Evolutionary conservation across 2,797 vertebrate species (phyloP).

Genomic region (Catostomus latipinnis): DNA sequence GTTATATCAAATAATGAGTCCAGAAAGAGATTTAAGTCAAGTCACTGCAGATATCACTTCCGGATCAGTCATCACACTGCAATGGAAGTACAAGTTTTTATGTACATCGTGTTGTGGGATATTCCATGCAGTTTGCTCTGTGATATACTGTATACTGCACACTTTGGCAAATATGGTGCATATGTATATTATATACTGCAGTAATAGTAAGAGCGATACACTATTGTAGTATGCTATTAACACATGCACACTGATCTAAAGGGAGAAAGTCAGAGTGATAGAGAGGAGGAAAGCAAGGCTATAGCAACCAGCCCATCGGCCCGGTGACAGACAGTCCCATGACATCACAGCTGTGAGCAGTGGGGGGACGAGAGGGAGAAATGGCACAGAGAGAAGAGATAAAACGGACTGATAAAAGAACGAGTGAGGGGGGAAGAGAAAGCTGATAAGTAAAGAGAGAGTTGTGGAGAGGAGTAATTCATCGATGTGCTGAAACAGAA

Average conservation of each 20-base stretch:
- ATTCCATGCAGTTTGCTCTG: no score
- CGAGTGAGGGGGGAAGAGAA: constrained; percentile 49
- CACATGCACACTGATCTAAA: constrained; percentile 25
- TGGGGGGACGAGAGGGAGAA: constrained; percentile 68
- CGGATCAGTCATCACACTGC: no score
- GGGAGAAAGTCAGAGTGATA: constrained; percentile 30
- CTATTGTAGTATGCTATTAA: no score
- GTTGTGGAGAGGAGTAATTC: constrained; percentile 59
- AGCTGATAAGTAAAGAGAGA: constrained; percentile 55
- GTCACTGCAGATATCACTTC: no score
- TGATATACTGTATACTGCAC: no score
- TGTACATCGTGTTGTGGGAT: no score
- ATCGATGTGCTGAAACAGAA: constrained; percentile 61
- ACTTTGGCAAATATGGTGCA: no score
- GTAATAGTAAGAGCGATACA: no score
- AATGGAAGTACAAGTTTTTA: no score
- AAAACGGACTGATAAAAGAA: constrained; percentile 62
- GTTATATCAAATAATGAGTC: no score
- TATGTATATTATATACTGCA: no score
- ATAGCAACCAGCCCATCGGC: constrained; percentile 41
- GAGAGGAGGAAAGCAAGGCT: constrained; percentile 36
- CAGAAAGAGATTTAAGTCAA: no score
- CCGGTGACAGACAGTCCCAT: constrained; percentile 74
- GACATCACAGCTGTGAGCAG: constrained; percentile 71
- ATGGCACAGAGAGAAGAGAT: constrained; percentile 75